Conservation (phyloP, 2,797 vertebrate genomes). For the Silurus lanzhouensis region DNA sequence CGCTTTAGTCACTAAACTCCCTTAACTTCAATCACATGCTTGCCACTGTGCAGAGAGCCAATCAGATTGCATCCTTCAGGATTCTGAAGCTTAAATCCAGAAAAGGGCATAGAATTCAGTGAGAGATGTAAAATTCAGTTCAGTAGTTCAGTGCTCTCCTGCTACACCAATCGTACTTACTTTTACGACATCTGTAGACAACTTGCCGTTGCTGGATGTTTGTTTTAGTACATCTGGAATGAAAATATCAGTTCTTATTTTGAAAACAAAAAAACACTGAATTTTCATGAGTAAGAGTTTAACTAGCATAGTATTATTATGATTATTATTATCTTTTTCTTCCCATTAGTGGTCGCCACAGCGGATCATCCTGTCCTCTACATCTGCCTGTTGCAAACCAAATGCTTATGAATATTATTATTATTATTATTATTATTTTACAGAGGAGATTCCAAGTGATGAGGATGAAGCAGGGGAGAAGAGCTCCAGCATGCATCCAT, state of each 20-base stretch:
- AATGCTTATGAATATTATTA: background rate
- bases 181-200: background rate
- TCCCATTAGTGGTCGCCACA: too few species aligned
- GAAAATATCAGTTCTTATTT: background rate
- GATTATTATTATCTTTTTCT: background rate
- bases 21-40: too few species aligned
- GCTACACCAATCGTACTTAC: background rate
- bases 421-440: constrained; percentile 19
- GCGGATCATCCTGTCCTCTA: too few species aligned
- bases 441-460: constrained; percentile 95
- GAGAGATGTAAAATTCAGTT: too few species aligned
- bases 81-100: background rate
- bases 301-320: background rate
- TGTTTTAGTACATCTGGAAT: background rate
- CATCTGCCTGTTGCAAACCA: too few species aligned
- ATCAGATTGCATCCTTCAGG: background rate
- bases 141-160: background rate
- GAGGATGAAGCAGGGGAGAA: constrained; percentile 86
- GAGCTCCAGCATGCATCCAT: constrained; percentile 69
- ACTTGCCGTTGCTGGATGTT: background rate
- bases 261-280: background rate
- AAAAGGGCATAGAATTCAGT: background rate
- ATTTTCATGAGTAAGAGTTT: background rate
- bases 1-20: background rate
- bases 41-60: background rate